Evolutionary conservation across 1,140 invertebrate genomes (phyloP).

Genomic region (Aphidius gifuensis): DNA sequence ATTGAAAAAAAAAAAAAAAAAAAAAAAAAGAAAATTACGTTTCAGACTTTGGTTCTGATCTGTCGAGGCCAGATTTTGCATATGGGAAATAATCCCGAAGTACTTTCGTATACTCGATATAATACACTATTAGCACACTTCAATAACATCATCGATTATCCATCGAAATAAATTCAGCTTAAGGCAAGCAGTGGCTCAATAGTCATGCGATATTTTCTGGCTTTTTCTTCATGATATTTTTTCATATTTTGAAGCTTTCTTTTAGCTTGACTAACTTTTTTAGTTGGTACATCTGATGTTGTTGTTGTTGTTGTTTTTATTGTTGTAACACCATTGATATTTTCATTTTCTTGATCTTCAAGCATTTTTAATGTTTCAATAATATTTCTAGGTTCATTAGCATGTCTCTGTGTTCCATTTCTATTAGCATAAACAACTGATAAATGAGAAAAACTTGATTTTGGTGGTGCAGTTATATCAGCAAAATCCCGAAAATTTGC

Average conservation of each 20-base stretch:
- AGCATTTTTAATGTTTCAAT: conserved; percentile 73
- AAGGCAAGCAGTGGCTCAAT: conserved; percentile 66
- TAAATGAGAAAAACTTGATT: conserved; percentile 76
- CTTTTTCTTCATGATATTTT: conserved; percentile 57
- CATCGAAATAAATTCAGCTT: conserved; percentile 55
- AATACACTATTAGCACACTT: conserved; percentile 20
- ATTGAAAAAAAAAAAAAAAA: not conserved
- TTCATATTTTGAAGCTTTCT: conserved; percentile 67
- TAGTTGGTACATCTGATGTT: conserved; percentile 47
- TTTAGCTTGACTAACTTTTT: conserved; percentile 61
- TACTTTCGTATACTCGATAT: conserved; percentile 21
- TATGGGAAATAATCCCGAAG: conserved; percentile 37
- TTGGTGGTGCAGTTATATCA: conserved; percentile 78
- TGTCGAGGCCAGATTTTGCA: conserved; percentile 43
- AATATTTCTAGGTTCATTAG: conserved; percentile 72
- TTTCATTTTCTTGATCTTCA: conserved; percentile 59
- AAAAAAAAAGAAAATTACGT: conserved; percentile 27
- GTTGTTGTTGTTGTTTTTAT: conserved; percentile 36
- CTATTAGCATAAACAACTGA: conserved; percentile 79
- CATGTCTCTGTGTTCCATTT: conserved; percentile 57
- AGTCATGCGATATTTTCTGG: conserved; percentile 55
- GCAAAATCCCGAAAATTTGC: conserved; percentile 86
- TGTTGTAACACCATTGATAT: conserved; percentile 21
- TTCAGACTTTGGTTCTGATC: conserved; percentile 50
- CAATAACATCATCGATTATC: conserved; percentile 16